These are phyloP conservation scores for Ornithoptera priamus DNA, from an alignment of 2,888 invertebrate species.

Conservation along the genomic window DNA sequence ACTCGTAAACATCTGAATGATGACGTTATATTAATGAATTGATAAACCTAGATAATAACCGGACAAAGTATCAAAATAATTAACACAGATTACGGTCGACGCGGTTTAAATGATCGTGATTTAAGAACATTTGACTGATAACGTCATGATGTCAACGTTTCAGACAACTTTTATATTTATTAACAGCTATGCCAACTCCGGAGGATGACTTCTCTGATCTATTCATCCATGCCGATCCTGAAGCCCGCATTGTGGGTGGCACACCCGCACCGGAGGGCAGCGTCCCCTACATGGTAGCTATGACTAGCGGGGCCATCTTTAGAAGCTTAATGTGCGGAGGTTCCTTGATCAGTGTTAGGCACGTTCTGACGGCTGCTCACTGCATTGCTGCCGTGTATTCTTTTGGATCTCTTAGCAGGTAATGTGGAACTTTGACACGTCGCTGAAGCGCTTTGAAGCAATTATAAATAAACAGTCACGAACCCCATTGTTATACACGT, in stretches of 20 bases:
- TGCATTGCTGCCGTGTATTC: constrained; percentile 45
- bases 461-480: too few relatives aligned
- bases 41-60: too few relatives aligned
- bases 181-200: constrained; percentile 50
- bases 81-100: too few relatives aligned
- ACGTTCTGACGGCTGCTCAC: constrained; percentile 59
- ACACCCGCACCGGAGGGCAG: constrained; percentile 32
- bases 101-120: too few relatives aligned
- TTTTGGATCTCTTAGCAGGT: constrained; percentile 35
- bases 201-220: constrained; percentile 47
- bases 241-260: constrained; percentile 44
- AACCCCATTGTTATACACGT: too few relatives aligned
- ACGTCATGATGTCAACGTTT: too few relatives aligned
- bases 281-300: constrained; percentile 49
- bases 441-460: too few relatives aligned
- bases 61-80: too few relatives aligned
- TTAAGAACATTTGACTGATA: too few relatives aligned
- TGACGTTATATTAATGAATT: too few relatives aligned
- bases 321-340: constrained; percentile 54
- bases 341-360: constrained; percentile 45
- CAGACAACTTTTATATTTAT: neutral
- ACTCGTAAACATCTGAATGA: too few relatives aligned
- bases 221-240: constrained; percentile 48
- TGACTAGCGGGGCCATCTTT: constrained; percentile 45
- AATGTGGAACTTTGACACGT: neutral